Evolutionary conservation across 2,888 invertebrate genomes (phyloP).

Genomic region (Lobophora halterata): DNA sequence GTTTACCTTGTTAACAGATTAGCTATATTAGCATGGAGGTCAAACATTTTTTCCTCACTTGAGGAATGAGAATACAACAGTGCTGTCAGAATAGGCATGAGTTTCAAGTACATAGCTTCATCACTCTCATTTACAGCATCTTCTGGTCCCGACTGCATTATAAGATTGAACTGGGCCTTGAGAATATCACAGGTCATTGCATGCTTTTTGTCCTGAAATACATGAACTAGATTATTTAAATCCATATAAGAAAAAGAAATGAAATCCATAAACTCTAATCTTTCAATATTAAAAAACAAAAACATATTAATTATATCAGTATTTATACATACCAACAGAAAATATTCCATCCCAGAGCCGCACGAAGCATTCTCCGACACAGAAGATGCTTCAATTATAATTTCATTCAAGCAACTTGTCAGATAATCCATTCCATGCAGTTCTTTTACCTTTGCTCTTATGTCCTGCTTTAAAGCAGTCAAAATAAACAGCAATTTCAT

Average conservation of each 20-base stretch:
- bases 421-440: constrained; percentile 86
- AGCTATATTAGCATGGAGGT: constrained; percentile 88
- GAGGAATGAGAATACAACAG: constrained; percentile 83
- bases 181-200: constrained; percentile 86
- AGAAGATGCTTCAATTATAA: constrained; percentile 69
- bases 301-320: constrained; percentile 13
- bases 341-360: constrained; percentile 40
- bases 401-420: constrained; percentile 84
- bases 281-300: background rate
- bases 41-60: constrained; percentile 82
- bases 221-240: too few relatives aligned
- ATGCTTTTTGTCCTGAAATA: constrained; percentile 81
- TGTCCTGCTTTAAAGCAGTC: constrained; percentile 89
- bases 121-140: constrained; percentile 81
- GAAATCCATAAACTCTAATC: background rate
- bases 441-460: constrained; percentile 83
- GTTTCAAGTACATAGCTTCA: constrained; percentile 85
- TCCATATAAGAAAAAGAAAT: background rate
- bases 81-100: constrained; percentile 86
- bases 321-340: constrained; percentile 55
- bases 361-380: constrained; percentile 41
- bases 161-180: constrained; percentile 90
- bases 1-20: constrained; percentile 87
- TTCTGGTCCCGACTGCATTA: constrained; percentile 71
- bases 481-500: constrained; percentile 93